phyloP scores from a whole-genome alignment of 2,797 vertebrate species.

The Antrozous pallidus region DNA sequence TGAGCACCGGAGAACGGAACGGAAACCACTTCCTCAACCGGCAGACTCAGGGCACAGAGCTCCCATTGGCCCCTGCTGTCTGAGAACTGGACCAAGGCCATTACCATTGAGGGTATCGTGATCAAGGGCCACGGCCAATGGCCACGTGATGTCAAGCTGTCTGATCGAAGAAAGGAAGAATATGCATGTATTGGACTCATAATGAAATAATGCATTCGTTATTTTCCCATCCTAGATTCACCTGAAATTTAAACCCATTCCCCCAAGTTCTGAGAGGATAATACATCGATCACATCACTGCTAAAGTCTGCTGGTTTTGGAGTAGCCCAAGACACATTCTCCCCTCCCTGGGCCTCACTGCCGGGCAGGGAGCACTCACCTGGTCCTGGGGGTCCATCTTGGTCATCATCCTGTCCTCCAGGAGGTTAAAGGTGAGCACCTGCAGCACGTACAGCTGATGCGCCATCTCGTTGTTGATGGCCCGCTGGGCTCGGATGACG shows the following conservation, averaged over 20 bases:
- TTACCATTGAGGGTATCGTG: not conserved
- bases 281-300: not conserved
- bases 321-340: not conserved
- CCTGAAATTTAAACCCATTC: not conserved
- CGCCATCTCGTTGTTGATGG: conserved; percentile 98
- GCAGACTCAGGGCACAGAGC: not conserved
- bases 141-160: not conserved
- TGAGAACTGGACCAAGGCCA: not conserved
- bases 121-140: not conserved
- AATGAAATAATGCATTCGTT: not conserved
- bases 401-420: conserved; percentile 99
- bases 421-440: conserved; percentile 95
- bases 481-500: conserved; percentile 90
- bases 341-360: rapidly evolving
- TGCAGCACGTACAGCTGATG: conserved; percentile 98
- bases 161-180: not conserved
- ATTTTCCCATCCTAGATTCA: not conserved
- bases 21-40: not conserved
- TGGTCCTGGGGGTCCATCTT: conserved; percentile 99
- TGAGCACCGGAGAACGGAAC: not conserved
- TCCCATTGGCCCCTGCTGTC: not conserved
- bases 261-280: not conserved
- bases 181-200: not conserved
- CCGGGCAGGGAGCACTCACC: conserved; percentile 76
- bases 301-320: not conserved